Conservation (phyloP, 2,888 invertebrate genomes). For the Pogonocherus hispidulus region DNA sequence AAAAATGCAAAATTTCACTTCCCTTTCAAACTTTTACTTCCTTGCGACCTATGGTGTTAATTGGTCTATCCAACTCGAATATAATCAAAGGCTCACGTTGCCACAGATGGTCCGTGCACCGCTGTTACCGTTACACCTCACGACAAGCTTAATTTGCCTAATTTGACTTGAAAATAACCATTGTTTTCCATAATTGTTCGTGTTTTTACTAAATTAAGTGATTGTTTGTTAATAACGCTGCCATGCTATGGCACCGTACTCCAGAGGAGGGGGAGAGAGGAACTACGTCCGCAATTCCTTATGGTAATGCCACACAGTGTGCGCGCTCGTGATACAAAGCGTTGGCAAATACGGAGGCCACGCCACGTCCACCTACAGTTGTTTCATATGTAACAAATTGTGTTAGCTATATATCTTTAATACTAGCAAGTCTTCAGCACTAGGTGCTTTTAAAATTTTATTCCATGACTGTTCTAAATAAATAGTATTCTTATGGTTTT, state of each 20-base stretch:
- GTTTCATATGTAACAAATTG: too few species aligned
- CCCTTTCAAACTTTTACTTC: too few species aligned
- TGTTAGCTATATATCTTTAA: too few species aligned
- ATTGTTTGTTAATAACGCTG: slow-evolving; percentile 14
- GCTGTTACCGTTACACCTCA: slow-evolving; percentile 34
- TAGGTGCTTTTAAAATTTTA: too few species aligned
- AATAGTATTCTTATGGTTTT: too few species aligned
- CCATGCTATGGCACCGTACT: background rate
- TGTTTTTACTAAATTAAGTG: slow-evolving; percentile 26
- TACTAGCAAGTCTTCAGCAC: too few species aligned
- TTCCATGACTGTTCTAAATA: too few species aligned
- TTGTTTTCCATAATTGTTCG: slow-evolving; percentile 24
- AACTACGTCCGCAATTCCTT: background rate
- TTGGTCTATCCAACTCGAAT: too few species aligned
- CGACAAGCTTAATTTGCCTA: slow-evolving; percentile 28
- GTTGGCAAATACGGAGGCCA: background rate
- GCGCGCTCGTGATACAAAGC: background rate
- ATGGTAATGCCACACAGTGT: slow-evolving; percentile 1
- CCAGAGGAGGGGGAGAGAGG: background rate
- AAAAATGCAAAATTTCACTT: too few species aligned
- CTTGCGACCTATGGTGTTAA: too few species aligned
- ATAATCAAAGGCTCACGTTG: too few species aligned
- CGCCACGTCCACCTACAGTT: too few species aligned
- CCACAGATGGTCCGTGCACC: slow-evolving; percentile 35
- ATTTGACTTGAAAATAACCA: slow-evolving; percentile 28